These are phyloP conservation scores for Autographa pulchrina DNA, from an alignment of 2,888 invertebrate genomes.

Conservation along the genomic window DNA sequence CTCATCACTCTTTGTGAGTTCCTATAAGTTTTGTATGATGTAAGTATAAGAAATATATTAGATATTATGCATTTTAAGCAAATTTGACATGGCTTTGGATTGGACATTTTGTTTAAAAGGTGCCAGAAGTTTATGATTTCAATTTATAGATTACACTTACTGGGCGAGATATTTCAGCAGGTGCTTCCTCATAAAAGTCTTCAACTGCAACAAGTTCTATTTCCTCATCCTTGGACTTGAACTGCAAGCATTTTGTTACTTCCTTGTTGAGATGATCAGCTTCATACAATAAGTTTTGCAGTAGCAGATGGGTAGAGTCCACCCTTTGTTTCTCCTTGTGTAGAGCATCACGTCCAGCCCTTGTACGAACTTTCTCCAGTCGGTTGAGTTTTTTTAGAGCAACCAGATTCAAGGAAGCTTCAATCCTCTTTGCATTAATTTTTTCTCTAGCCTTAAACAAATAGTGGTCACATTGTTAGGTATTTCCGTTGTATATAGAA, in stretches of 20 bases:
- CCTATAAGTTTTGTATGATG: constrained; percentile 79
- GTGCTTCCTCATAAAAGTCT: constrained; percentile 95
- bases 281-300: constrained; percentile 98
- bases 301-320: constrained; percentile 96
- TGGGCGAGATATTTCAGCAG: constrained; percentile 91
- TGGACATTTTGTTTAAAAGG: too few species aligned
- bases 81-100: too few species aligned
- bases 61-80: too few species aligned
- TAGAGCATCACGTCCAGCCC: constrained; percentile 94
- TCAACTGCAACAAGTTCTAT: constrained; percentile 96
- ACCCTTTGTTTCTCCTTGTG: constrained; percentile 96
- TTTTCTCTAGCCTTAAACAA: constrained; percentile 89
- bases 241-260: constrained; percentile 98
- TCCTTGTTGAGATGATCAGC: constrained; percentile 97
- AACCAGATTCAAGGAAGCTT: constrained; percentile 94
- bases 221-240: constrained; percentile 98
- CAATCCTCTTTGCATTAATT: constrained; percentile 91
- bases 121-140: too few species aligned
- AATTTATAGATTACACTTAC: constrained; percentile 80
- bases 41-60: not conserved
- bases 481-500: not conserved
- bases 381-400: constrained; percentile 96
- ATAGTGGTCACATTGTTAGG: not conserved
- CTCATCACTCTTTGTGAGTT: constrained; percentile 91
- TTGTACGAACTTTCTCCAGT: constrained; percentile 96